These are phyloP conservation scores for Delphinapterus leucas DNA, from an alignment of 2,113 vertebrate genomes.

Conservation along the genomic window DNA sequence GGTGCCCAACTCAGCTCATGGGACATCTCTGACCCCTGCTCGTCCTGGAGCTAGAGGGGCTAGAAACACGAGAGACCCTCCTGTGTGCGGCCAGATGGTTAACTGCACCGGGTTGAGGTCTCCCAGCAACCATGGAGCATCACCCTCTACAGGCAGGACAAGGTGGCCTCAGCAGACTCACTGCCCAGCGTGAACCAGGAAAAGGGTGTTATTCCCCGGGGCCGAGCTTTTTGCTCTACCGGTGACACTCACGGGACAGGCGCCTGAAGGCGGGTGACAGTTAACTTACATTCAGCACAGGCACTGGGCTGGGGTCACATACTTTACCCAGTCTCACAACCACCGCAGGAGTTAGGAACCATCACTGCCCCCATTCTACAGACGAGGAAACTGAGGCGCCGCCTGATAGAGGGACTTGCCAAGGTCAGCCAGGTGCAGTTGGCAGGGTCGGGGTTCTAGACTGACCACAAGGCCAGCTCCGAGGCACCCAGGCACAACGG, in stretches of 20 bases:
- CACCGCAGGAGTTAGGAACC: too few relatives aligned
- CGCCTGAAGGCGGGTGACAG: not conserved
- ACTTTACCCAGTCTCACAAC: too few relatives aligned
- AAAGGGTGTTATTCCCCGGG: fast-evolving
- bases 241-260: fast-evolving
- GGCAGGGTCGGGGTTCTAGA: not conserved
- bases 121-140: not conserved
- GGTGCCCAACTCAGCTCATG: fast-evolving
- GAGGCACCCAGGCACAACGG: fast-evolving
- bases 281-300: not conserved
- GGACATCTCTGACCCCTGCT: not conserved
- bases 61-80: fast-evolving
- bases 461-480: too few relatives aligned
- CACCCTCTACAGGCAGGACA: not conserved
- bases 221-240: not conserved
- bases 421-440: too few relatives aligned
- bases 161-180: not conserved
- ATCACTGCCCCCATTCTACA: fast-evolving
- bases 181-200: fast-evolving
- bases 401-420: fast-evolving
- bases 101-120: fast-evolving
- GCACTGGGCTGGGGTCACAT: fast-evolving
- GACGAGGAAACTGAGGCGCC: not conserved
- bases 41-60: not conserved
- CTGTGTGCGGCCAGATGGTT: not conserved